Evolutionary conservation across 2,888 invertebrate genomes (phyloP), one percentile per base, ranked within the genome.

Genomic region (Macaria liturata): DNA sequence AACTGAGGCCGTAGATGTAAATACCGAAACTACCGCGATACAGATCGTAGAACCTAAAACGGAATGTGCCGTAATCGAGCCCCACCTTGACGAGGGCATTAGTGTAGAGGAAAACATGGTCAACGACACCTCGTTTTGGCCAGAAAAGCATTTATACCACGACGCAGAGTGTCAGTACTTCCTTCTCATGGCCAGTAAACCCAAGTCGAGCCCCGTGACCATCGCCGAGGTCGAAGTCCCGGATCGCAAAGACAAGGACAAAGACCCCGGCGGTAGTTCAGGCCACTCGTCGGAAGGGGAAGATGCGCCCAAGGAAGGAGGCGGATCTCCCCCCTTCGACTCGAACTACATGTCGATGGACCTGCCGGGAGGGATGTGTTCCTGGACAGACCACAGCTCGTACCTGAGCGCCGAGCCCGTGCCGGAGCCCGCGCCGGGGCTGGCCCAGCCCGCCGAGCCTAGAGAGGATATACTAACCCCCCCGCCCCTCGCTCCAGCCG

Each of bases 341-440:
- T 94, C 95, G 9, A 94, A 94, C 75, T 94, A 94, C 72, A 93
- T 95, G 71, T 93, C 95, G 49, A 94, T 95, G 76, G 95, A 95
- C 84, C 88, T 96, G 66, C 96, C 96, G 4, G 96, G 96, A 62
- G 96, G 96, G 55, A 94, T 96, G 70, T 95, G 95, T 81, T 95
- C 95, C 78, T 96, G 96, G 96, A 94, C 94, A 80, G 96, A 96
- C 78, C 94, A 95, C 78, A 96, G 95, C 78, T 96, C 96, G 50
- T 96, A 96, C 75, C 88, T 96, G 72, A 93, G 95, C 72, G 78
- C 92, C 74, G 95, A 95, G 59, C 74, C 72, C 58, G 54, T 65
- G 57, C 57, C 39, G n/a, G 44, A 47, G 39, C 9, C 40, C 9
- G 48, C 32, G 4, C 46, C 46, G n/a, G 39, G n/a, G 47, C 34